Conservation (phyloP, 1,140 invertebrate genomes). For the Nylanderia fulva region DNA sequence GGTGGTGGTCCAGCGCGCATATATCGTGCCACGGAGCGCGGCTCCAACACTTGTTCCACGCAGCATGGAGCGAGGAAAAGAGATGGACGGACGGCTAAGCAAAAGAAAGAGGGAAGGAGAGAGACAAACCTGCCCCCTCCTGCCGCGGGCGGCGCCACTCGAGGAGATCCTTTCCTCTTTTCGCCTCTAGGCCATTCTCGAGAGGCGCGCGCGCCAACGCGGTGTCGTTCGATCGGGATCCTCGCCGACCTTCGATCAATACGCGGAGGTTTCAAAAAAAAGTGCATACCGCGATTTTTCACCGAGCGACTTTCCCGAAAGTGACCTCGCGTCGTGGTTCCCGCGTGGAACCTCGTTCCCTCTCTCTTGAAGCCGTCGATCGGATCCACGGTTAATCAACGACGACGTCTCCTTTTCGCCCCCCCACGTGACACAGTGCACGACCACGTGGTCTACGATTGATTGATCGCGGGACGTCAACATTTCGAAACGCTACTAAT, state of each 20-base stretch:
- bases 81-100: no score
- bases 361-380: no score
- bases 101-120: conserved; percentile 10
- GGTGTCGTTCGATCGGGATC: conserved; percentile 77
- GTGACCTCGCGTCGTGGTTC: background rate
- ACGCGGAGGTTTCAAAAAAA: conserved; percentile 72
- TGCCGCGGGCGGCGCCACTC: conserved; percentile 85
- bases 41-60: conserved; percentile 80
- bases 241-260: conserved; percentile 77
- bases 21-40: conserved; percentile 59
- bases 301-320: conserved; percentile 65
- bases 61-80: conserved; percentile 58
- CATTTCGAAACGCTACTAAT: background rate
- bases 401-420: conserved; percentile 9
- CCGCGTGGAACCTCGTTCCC: background rate
- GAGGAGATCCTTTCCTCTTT: conserved; percentile 83
- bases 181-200: conserved; percentile 86
- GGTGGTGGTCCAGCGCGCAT: conserved; percentile 66
- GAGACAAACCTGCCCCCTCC: conserved; percentile 81
- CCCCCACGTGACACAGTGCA: conserved; percentile 73
- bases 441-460: conserved; percentile 70
- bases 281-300: conserved; percentile 33
- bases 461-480: conserved; percentile 45
- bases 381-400: conserved; percentile 18
- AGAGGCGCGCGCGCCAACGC: conserved; percentile 85